Evolutionary conservation across 2,113 vertebrate species (phyloP), one percentile per base, ranked within the genome.

Genomic region (Paratilapia polleni): DNA sequence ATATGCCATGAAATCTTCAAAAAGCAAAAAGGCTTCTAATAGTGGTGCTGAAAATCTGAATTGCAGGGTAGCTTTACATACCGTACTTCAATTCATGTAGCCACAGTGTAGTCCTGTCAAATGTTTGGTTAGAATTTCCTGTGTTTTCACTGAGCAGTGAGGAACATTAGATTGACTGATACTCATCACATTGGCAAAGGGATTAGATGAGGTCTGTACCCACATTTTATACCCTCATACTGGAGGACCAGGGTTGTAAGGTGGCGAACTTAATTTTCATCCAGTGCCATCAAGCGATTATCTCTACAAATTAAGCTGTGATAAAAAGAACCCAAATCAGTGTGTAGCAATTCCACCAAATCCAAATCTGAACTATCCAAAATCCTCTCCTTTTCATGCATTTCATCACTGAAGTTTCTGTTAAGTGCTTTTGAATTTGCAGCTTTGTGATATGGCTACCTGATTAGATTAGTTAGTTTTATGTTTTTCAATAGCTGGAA

Each of bases 401-500:
- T 22, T 31, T 80, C 47, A 6, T 22, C 31, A 28, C 34, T 76
- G 19, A 74, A 66, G 63, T 76, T 78, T 77, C 43, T 62, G 28
- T 81, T 38, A 15, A 70, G 38, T 41, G 52, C 52, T 74, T 84
- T 83, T 76, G 64, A 77, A 77, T 41, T 64, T 77, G 36, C 1
- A 54, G 26, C 73, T 78, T 80, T 64, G 24, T 75, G 76, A 76
- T 28, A 7, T 59, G 64, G 19, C 43, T 43, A 38, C 26, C 43
- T 62, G 70, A 91, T 88, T 78, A 68, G 56, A 88, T 85, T 62
- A 28, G 59, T 59, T 80, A 73, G 80, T 58, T 90, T 81, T 75
- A 86, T 88, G 62, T 54, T 73, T 73, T 73, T 54, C 47, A 54
- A n/a, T 73, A 34, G 68, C 17, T 54, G 26, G 47, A 34, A 1